Evolutionary conservation across 2,797 vertebrate species (phyloP).

Genomic region (Pangasius mekongensis): DNA sequence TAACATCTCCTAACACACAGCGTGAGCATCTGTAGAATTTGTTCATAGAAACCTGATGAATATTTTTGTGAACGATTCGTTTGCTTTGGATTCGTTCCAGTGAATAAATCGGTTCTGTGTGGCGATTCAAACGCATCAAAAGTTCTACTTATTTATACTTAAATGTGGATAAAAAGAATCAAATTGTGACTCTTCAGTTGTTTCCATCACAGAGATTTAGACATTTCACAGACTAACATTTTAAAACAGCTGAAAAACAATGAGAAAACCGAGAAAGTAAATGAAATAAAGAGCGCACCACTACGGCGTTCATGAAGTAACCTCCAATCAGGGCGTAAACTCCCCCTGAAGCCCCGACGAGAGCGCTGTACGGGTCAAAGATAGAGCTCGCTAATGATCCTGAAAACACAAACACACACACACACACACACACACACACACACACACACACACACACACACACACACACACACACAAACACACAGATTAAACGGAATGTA

Average conservation of each 20-base stretch:
- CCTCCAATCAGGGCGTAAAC: slow-evolving; percentile 91
- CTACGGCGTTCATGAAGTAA: slow-evolving; percentile 90
- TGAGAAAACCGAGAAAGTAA: not conserved
- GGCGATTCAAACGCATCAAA: too few relatives aligned
- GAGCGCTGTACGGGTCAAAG: slow-evolving; percentile 82
- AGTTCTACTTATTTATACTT: not conserved
- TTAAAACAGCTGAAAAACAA: not conserved
- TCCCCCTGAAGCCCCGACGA: slow-evolving; percentile 90
- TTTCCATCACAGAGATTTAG: not conserved
- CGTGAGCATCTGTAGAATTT: not conserved
- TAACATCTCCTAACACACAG: too few relatives aligned
- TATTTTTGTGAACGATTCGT: not conserved
- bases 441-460: slow-evolving; percentile 17
- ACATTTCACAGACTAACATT: not conserved
- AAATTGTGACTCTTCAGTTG: not conserved
- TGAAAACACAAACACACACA: slow-evolving; percentile 57
- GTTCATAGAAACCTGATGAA: not conserved
- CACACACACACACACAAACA: slow-evolving; percentile 2
- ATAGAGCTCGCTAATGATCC: slow-evolving; percentile 91
- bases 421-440: slow-evolving; percentile 11
- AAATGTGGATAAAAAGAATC: not conserved
- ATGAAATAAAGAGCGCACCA: slow-evolving; percentile 76
- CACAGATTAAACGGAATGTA: not conserved
- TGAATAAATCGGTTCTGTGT: not conserved
- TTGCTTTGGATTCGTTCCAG: not conserved